phyloP scores from a whole-genome alignment of 2,888 invertebrate genomes.

The Drosophila peninsularis region DNA sequence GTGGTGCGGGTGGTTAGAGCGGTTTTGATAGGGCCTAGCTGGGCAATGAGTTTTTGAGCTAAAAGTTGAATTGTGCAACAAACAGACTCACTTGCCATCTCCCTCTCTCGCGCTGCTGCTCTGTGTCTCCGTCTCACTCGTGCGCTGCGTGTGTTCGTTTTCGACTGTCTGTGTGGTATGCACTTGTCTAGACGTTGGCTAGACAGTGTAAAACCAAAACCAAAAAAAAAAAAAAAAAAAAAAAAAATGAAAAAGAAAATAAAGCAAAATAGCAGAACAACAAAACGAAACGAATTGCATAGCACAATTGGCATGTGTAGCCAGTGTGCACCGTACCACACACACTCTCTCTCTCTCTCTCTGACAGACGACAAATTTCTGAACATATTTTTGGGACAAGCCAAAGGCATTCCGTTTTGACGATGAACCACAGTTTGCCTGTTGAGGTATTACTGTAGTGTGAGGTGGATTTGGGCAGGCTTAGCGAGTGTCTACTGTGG shows the following conservation, averaged over 20 bases:
- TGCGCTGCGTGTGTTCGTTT: slow-evolving; percentile 47
- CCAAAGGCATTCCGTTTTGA: not conserved
- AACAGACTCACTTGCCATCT: slow-evolving; percentile 40
- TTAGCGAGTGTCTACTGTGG: not conserved
- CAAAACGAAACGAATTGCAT: slow-evolving; percentile 73
- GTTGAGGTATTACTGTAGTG: not conserved
- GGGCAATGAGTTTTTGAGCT: slow-evolving; percentile 80
- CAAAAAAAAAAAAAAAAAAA: slow-evolving; percentile 28
- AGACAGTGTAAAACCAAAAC: slow-evolving; percentile 84
- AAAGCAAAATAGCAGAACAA: slow-evolving; percentile 49
- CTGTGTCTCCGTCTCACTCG: slow-evolving; percentile 28
- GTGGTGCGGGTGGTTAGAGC: not conserved
- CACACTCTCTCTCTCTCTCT: not conserved
- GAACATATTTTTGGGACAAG: slow-evolving; percentile 31
- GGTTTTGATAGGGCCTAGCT: slow-evolving; percentile 38
- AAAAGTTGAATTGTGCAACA: slow-evolving; percentile 81
- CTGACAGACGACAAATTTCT: slow-evolving; percentile 63
- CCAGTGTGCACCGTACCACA: slow-evolving; percentile 21
- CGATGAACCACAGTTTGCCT: not conserved
- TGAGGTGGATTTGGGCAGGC: not conserved
- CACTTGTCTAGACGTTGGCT: slow-evolving; percentile 84
- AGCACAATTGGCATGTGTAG: slow-evolving; percentile 67
- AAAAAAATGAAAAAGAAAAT: slow-evolving; percentile 26
- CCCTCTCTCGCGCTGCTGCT: slow-evolving; percentile 14
- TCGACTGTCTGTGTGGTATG: slow-evolving; percentile 77